Evolutionary conservation across 2,113 vertebrate species (phyloP), one percentile per base, ranked within the genome.

Genomic region (Nothoprocta pentlandii): DNA sequence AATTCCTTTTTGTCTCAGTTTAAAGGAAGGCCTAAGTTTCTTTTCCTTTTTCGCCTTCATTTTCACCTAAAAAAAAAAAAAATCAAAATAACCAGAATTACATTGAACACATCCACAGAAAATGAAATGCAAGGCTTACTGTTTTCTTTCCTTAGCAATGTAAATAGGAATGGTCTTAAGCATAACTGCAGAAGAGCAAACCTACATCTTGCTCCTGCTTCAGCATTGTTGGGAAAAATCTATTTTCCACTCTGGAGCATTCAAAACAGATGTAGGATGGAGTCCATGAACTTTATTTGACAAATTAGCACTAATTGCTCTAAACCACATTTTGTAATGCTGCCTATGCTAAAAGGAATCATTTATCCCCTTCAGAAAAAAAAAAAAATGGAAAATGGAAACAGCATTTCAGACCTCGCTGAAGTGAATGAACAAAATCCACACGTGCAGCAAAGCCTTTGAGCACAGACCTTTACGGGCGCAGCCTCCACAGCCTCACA

Each of bases 1-100:
- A 80, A 99, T 98, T n/a, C 98, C 98, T 85, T 97, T 98, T 14
- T 85, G 96, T 68, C 98, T 98, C 9, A 71, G 30, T 64, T 92
- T 97, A 80, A 83, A 97, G 17, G 30, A 23, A 28, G 73, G 64
- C 19, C 85, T 64, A 30, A 96, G 87, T 47, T 92, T 97, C 30
- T 96, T 93, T n/a, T 54, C 92, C 63, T 95, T 98, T 69, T 96
- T 97, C 6, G 89, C 67, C 96, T 99, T 99, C 98, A 99, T 99
- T 90, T 89, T 94, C 95, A 85, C 88, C 97, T 34, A 67, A 90
- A 75, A 58, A 10, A 78, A 87, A 66, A 26, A 10, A 78, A 87
- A 66, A 26, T 46, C 2, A 69, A 53, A 56, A 14, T 4, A 64
- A 51, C 1, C 1, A 23, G 14, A 4, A 23, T 7, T 11, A 39